Evolutionary conservation across 2,888 invertebrate genomes (phyloP).

Genomic region (Allophyes oxyacanthae): DNA sequence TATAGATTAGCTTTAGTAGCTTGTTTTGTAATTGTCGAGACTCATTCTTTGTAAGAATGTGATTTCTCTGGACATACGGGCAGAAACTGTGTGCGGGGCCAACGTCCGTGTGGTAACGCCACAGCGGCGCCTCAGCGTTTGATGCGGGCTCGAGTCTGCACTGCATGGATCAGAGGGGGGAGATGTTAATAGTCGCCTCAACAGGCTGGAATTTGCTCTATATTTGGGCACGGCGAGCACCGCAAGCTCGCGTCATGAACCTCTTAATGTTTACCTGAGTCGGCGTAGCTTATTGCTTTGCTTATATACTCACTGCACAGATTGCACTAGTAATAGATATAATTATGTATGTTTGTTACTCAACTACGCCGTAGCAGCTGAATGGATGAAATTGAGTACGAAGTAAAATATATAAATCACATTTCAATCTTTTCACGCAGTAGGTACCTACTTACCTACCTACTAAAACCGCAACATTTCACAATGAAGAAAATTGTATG

Average conservation of each 20-base stretch:
- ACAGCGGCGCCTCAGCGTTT: constrained; percentile 31
- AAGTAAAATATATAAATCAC: too few species aligned
- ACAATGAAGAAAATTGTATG: too few species aligned
- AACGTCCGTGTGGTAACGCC: constrained; percentile 44
- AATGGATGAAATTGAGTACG: background rate
- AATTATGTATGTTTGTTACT: background rate
- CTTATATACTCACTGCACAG: background rate
- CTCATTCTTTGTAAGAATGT: constrained; percentile 17
- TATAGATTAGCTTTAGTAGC: too few species aligned
- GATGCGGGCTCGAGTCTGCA: constrained; percentile 36
- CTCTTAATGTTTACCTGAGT: constrained; percentile 42
- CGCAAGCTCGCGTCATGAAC: constrained; percentile 40
- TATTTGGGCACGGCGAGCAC: constrained; percentile 65
- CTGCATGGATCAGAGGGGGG: constrained; percentile 30
- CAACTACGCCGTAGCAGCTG: background rate
- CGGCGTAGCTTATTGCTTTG: constrained; percentile 1
- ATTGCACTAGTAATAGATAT: background rate
- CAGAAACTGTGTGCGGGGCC: constrained; percentile 31
- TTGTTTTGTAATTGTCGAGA: too few species aligned
- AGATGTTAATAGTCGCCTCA: constrained; percentile 54
- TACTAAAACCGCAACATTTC: too few species aligned
- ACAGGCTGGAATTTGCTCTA: constrained; percentile 68
- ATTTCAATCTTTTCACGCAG: too few species aligned
- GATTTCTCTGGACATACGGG: constrained; percentile 28
- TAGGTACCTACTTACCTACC: too few species aligned